phyloP scores from a whole-genome alignment of 2,888 invertebrate genomes.

The Acleris sparsana region DNA sequence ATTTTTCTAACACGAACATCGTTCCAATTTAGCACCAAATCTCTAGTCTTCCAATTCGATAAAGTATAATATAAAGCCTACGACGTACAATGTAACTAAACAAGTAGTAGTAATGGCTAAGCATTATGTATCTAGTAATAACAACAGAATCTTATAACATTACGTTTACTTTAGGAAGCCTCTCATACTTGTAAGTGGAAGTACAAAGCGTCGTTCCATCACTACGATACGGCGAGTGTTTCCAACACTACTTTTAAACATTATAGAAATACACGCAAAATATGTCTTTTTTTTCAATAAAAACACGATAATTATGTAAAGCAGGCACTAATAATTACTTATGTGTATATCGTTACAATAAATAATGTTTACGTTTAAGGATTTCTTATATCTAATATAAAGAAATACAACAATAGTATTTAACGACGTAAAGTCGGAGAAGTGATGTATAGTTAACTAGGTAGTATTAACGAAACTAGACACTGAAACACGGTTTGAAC shows the following conservation, averaged over 20 bases:
- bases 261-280: slow-evolving; percentile 70
- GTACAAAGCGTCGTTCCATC: slow-evolving; percentile 58
- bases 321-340: slow-evolving; percentile 82
- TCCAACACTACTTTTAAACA: slow-evolving; percentile 64
- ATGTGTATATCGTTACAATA: slow-evolving; percentile 78
- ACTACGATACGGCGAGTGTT: slow-evolving; percentile 59
- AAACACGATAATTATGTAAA: slow-evolving; percentile 69
- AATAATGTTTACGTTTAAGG: slow-evolving; percentile 78
- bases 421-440: slow-evolving; percentile 41
- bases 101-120: slow-evolving; percentile 72
- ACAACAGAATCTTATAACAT: slow-evolving; percentile 81
- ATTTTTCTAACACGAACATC: slow-evolving; percentile 63
- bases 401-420: slow-evolving; percentile 61
- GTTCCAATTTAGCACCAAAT: slow-evolving; percentile 82
- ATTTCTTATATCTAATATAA: slow-evolving; percentile 71
- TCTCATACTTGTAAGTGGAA: slow-evolving; percentile 69
- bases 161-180: slow-evolving; percentile 75
- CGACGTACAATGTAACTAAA: slow-evolving; percentile 66
- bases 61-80: slow-evolving; percentile 77
- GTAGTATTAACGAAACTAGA: slow-evolving; percentile 31
- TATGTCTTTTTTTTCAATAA: slow-evolving; percentile 77
- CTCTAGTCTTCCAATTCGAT: slow-evolving; percentile 81
- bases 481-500: slow-evolving; percentile 26
- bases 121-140: slow-evolving; percentile 81
- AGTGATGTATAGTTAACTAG: slow-evolving; percentile 36